A percentile compares a stretch with the other conserved stretches of the same genome.
Conservation (phyloP, 64 coral and sea anemone species). For the Exaiptasia diaphana region DNA sequence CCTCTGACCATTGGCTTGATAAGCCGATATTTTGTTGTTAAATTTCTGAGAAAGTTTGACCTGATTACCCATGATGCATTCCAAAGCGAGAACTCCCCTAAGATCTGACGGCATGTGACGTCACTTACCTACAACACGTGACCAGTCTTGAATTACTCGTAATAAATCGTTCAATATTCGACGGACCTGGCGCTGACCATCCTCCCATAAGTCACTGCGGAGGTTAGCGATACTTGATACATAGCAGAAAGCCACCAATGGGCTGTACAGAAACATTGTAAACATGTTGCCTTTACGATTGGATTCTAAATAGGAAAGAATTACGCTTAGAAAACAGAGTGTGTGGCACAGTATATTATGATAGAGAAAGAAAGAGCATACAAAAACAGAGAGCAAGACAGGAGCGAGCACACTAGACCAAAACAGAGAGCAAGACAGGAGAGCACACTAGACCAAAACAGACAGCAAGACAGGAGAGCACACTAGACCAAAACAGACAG, state of each 20-base stretch:
- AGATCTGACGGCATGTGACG: too few relatives aligned
- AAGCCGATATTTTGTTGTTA: too few relatives aligned
- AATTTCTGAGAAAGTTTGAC: too few relatives aligned
- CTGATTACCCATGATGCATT: too few relatives aligned
- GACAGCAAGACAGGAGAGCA: too few relatives aligned
- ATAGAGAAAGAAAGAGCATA: background rate
- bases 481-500: too few relatives aligned
- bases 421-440: too few relatives aligned
- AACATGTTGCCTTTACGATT: slow-evolving; percentile 89
- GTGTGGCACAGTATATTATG: background rate
- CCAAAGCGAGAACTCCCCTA: too few relatives aligned
- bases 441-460: too few relatives aligned
- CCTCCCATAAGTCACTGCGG: slow-evolving; percentile 95
- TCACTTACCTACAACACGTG: slow-evolving; percentile 76
- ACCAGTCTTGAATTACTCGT: slow-evolving; percentile 72
- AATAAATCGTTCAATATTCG: slow-evolving; percentile 63
- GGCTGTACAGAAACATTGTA: slow-evolving; percentile 89
- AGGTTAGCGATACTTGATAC: slow-evolving; percentile 81
- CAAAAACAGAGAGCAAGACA: too few relatives aligned
- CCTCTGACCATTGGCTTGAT: too few relatives aligned
- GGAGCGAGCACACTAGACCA: too few relatives aligned
- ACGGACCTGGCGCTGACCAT: slow-evolving; percentile 78
- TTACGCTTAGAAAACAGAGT: background rate
- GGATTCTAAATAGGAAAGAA: slow-evolving; percentile 61
- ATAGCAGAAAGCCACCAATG: slow-evolving; percentile 82